These are phyloP conservation scores for Zelostemma sp. DNA, from an alignment of 1,140 invertebrate species.

Conservation along the genomic window DNA sequence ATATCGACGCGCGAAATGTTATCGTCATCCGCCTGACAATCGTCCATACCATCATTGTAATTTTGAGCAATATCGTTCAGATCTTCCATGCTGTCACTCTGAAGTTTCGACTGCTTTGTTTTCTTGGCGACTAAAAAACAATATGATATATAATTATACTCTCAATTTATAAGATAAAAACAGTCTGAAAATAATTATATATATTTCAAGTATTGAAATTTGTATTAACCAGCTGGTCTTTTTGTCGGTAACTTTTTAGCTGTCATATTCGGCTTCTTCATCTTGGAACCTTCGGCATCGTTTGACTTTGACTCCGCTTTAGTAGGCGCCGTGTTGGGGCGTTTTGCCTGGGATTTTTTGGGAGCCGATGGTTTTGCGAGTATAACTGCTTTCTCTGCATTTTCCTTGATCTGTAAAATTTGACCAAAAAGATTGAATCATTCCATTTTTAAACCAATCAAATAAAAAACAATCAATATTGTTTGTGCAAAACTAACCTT, in stretches of 20 bases:
- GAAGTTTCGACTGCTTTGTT: constrained; percentile 50
- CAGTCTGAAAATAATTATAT: neutral
- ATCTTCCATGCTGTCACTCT: constrained; percentile 64
- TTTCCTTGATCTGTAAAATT: constrained; percentile 85
- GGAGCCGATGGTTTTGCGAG: constrained; percentile 75
- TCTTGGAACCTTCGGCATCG: constrained; percentile 52
- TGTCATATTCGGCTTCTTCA: constrained; percentile 69
- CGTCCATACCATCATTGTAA: constrained; percentile 66
- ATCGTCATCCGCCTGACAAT: constrained; percentile 71
- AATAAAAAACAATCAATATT: neutral
- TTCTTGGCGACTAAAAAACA: constrained; percentile 25
- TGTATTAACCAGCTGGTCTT: constrained; percentile 47
- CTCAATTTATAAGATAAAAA: neutral
- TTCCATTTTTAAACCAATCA: neutral
- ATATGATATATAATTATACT: neutral
- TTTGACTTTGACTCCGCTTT: constrained; percentile 58
- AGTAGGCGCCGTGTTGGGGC: constrained; percentile 71
- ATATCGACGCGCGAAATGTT: constrained; percentile 87
- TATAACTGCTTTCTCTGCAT: constrained; percentile 91
- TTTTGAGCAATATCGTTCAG: constrained; percentile 71
- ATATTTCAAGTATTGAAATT: neutral
- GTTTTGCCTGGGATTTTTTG: constrained; percentile 71
- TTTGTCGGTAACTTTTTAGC: constrained; percentile 64
- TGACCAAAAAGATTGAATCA: too few species aligned
- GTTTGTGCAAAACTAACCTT: constrained; percentile 74